Percentiles rank a stretch among this genome's conserved stretches.
Conservation (phyloP, 2,113 vertebrate species). For the Petromus typicus region DNA sequence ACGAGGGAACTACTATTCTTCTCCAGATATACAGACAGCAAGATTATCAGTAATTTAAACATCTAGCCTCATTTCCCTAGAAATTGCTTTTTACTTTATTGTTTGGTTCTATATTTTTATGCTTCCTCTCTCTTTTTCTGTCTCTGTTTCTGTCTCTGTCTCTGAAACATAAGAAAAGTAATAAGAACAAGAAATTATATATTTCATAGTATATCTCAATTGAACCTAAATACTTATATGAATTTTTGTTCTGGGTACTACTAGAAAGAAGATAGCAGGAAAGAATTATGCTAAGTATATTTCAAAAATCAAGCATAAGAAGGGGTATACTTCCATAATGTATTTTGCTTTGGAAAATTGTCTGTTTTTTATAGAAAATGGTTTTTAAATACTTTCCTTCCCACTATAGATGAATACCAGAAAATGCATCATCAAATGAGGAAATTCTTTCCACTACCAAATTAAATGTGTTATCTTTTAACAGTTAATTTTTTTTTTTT, state of each 20-base stretch:
- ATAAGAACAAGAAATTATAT: neutral
- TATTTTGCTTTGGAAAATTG: conserved; percentile 16
- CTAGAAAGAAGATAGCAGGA: conserved; percentile 1
- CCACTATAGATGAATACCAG: conserved; percentile 10
- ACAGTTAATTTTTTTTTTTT: too few relatives aligned
- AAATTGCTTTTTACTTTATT: conserved; percentile 59
- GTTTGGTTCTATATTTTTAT: neutral
- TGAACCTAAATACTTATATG: conserved; percentile 23
- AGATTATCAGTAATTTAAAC: conserved; percentile 72
- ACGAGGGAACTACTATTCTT: conserved; percentile 51
- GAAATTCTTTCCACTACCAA: conserved; percentile 51
- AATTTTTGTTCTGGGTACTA: neutral
- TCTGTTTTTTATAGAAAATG: conserved; percentile 13
- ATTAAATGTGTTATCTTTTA: conserved; percentile 44
- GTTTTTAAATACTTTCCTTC: conserved; percentile 33
- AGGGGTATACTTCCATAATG: neutral
- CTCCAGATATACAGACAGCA: neutral
- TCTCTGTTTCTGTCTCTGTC: neutral
- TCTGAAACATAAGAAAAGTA: conserved; percentile 36
- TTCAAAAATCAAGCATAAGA: conserved; percentile 56
- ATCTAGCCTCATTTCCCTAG: conserved; percentile 49
- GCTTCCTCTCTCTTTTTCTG: neutral
- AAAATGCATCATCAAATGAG: conserved; percentile 29
- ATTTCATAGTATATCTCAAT: conserved; percentile 59
- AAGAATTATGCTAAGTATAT: conserved; percentile 33